Evolutionary conservation across 2,113 vertebrate species (phyloP), one percentile per base, ranked within the genome.

Genomic region (Dinomys branickii): DNA sequence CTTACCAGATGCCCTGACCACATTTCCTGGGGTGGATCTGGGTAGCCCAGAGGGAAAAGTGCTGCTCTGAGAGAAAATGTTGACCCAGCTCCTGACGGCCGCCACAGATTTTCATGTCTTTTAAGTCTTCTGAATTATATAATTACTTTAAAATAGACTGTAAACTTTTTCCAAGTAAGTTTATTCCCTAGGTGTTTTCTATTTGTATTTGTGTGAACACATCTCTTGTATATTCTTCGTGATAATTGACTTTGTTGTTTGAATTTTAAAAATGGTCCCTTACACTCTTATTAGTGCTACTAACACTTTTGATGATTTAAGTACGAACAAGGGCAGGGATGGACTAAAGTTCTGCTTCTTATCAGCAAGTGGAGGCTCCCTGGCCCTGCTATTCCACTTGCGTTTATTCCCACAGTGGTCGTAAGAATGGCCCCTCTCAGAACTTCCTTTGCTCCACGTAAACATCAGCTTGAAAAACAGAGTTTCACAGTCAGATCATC

Each of bases 161-260:
- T 83, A 96, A 54, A 84, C 30, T 47, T 83, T 83, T 83, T 47
- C 24, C 84, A 59, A 65, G 19, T 86, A 95, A 75, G 28, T 65
- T 58, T 77, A 94, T 85, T 56, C 33, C 38, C 28, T 35, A 24
- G 1, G 3, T 59, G 38, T 67, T 90, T 86, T 58, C 28, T 56
- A 13, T 28, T 95, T 91, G 87, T 13, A 28, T 69, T 47, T 33
- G 71, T 80, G 56, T 78, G 52, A 59, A 30, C 56, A 86, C 30
- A 67, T 54, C 38, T 12, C 16, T 4, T 75, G 11, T 47, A 67
- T 82, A 59, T 82, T 38, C 26, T 82, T 94, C 91, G 7, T 44
- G 28, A 67, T 85, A 47, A 52, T 65, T 85, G 56, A 67, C 61
- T 75, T 82, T 67, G 41, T 50, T 82, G 7, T 81, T 6, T 50